Percentiles rank a stretch among this genome's conserved stretches.
Conservation (phyloP, 2,888 invertebrate genomes). For the Micoletzkya japonica region DNA sequence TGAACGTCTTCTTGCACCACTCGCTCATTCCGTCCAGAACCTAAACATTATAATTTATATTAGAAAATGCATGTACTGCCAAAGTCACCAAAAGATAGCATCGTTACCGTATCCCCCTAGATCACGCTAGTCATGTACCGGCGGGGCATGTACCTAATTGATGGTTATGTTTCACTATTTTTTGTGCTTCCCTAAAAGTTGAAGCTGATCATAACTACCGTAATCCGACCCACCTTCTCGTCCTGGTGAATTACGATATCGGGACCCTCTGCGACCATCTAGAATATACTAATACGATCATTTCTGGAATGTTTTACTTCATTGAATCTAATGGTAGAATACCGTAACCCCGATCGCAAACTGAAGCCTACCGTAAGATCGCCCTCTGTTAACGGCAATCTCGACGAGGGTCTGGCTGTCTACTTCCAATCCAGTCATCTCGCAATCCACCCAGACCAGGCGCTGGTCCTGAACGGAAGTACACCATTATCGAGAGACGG, state of each 20-base stretch:
- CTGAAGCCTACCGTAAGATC: slow-evolving; percentile 47
- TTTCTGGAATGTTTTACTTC: neutral
- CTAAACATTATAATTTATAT: slow-evolving; percentile 1
- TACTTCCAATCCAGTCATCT: slow-evolving; percentile 86
- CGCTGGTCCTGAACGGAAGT: slow-evolving; percentile 34
- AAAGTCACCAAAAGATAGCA: too few relatives aligned
- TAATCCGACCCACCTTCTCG: slow-evolving; percentile 70
- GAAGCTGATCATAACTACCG: neutral
- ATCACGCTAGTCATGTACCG: too few relatives aligned
- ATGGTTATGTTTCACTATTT: too few relatives aligned
- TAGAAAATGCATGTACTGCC: too few relatives aligned
- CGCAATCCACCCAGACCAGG: slow-evolving; percentile 59
- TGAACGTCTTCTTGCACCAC: slow-evolving; percentile 83
- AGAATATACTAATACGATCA: neutral
- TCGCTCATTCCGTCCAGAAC: slow-evolving; percentile 77
- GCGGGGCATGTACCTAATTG: too few relatives aligned
- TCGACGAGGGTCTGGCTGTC: slow-evolving; percentile 79
- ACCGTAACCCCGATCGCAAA: neutral
- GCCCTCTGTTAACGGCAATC: slow-evolving; percentile 82
- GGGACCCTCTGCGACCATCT: slow-evolving; percentile 66
- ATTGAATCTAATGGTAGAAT: neutral
- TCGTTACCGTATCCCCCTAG: too few relatives aligned
- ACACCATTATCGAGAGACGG: neutral
- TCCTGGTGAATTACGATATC: slow-evolving; percentile 80
- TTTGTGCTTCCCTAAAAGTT: too few relatives aligned